Conservation (phyloP, 1,140 invertebrate genomes). For the Scaptomyza graminum region DNA sequence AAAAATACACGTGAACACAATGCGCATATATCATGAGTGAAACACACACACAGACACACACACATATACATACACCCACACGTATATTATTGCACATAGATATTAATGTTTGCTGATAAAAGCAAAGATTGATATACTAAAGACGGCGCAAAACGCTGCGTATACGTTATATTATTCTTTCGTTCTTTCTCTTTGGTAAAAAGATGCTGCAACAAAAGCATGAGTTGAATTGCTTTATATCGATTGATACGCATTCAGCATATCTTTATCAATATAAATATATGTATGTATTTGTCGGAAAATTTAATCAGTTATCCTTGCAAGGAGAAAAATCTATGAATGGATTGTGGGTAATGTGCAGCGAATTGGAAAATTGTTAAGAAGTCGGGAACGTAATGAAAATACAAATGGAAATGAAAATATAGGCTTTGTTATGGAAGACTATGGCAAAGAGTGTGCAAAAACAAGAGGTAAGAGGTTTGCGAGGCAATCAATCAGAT, state of each 20-base stretch:
- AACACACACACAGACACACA: slow-evolving; percentile 4
- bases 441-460: slow-evolving; percentile 15
- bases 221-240: slow-evolving; percentile 54
- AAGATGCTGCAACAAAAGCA: slow-evolving; percentile 14
- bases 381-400: slow-evolving; percentile 50
- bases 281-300: slow-evolving; percentile 14
- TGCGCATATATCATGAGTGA: slow-evolving; percentile 39
- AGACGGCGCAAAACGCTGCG: slow-evolving; percentile 26
- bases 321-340: slow-evolving; percentile 42
- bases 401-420: slow-evolving; percentile 53
- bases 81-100: slow-evolving; percentile 5
- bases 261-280: slow-evolving; percentile 18
- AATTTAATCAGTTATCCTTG: slow-evolving; percentile 74
- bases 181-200: neutral
- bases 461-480: no score
- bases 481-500: neutral
- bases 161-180: slow-evolving; percentile 49
- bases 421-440: slow-evolving; percentile 38
- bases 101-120: slow-evolving; percentile 47
- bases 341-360: slow-evolving; percentile 28
- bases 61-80: neutral
- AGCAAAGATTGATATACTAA: slow-evolving; percentile 38
- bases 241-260: slow-evolving; percentile 50
- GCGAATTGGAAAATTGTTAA: slow-evolving; percentile 44
- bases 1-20: slow-evolving; percentile 18